Evolutionary conservation across 1,140 invertebrate species (phyloP).

Genomic region (Melipona quadrifasciata): DNA sequence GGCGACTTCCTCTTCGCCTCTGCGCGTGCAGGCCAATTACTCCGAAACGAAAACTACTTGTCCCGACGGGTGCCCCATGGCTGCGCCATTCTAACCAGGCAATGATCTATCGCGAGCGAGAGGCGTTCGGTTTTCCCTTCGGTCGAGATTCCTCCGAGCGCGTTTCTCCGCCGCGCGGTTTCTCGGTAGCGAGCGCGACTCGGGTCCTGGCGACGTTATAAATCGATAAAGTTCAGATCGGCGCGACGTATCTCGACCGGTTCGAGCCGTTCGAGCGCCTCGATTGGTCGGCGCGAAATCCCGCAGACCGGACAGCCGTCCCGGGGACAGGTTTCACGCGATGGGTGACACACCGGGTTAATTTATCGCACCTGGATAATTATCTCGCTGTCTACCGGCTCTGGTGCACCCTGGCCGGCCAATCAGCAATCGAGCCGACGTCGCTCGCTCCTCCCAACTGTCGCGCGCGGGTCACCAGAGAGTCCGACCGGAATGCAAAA

Average conservation of each 20-base stretch:
- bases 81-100: slow-evolving; percentile 18
- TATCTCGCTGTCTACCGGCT: slow-evolving; percentile 70
- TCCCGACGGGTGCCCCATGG: background rate
- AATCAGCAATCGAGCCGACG: slow-evolving; percentile 61
- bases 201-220: slow-evolving; percentile 43
- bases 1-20: background rate
- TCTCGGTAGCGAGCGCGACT: slow-evolving; percentile 30
- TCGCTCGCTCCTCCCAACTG: slow-evolving; percentile 70
- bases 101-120: slow-evolving; percentile 39
- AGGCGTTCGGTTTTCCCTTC: slow-evolving; percentile 31
- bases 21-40: slow-evolving; percentile 1
- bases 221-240: slow-evolving; percentile 61
- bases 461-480: slow-evolving; percentile 46
- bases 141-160: slow-evolving; percentile 34
- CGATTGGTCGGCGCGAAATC: slow-evolving; percentile 71
- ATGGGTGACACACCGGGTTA: slow-evolving; percentile 74
- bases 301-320: slow-evolving; percentile 62
- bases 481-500: slow-evolving; percentile 22
- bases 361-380: slow-evolving; percentile 76
- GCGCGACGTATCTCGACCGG: slow-evolving; percentile 56
- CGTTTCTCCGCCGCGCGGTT: slow-evolving; percentile 4
- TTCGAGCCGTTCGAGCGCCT: slow-evolving; percentile 59
- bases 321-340: slow-evolving; percentile 75
- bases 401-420: slow-evolving; percentile 53
- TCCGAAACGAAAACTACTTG: slow-evolving; percentile 2